phyloP scores from a whole-genome alignment of 2,797 vertebrate species.

The Oophaga sylvatica region DNA sequence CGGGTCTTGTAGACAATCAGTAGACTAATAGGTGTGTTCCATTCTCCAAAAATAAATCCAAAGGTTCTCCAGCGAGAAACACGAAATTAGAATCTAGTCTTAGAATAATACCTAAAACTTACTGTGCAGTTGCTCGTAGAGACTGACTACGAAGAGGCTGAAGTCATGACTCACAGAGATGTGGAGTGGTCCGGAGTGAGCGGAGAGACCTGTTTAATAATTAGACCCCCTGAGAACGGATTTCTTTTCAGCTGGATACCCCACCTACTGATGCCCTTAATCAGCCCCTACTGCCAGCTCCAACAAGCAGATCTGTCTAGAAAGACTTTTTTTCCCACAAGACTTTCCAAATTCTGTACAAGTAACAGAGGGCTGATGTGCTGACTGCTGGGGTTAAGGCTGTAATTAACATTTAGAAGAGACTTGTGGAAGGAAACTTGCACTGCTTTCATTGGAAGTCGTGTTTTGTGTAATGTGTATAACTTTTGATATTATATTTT shows the following conservation, averaged over 20 bases:
- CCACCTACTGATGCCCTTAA: neutral
- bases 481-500: neutral
- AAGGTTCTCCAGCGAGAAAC: no score
- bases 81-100: neutral
- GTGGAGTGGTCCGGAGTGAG: neutral
- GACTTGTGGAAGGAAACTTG: conserved; percentile 30
- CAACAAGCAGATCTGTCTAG: conserved; percentile 64
- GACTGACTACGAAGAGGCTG: neutral
- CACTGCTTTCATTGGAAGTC: neutral
- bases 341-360: conserved; percentile 62
- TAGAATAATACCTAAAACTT: conserved; percentile 2
- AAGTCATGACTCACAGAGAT: neutral
- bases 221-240: neutral
- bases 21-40: no score
- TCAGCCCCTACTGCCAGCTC: conserved; percentile 26
- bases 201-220: neutral
- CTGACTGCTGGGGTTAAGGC: conserved; percentile 10
- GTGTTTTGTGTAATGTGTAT: neutral
- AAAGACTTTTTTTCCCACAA: conserved; percentile 66
- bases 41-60: no score
- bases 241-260: conserved; percentile 3
- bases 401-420: conserved; percentile 31
- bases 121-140: conserved; percentile 3
- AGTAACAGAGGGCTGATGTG: conserved; percentile 63
- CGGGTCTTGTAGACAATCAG: no score